Conservation (phyloP, 2,888 invertebrate species). For the Athalia cordata region DNA sequence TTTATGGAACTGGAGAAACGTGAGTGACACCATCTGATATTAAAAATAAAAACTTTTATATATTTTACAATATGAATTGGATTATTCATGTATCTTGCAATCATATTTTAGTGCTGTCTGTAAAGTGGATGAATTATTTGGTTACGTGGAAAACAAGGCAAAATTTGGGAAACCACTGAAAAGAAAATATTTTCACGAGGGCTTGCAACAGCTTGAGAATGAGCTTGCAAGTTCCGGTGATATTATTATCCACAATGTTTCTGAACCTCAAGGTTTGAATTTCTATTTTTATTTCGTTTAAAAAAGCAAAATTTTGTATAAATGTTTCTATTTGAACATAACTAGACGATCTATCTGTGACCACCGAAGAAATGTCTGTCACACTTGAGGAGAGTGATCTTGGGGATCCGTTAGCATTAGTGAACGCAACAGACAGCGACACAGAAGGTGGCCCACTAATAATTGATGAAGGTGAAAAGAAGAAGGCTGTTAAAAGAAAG, state of each 20-base stretch:
- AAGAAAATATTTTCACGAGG: slow-evolving; percentile 89
- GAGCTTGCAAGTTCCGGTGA: slow-evolving; percentile 80
- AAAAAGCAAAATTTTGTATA: neutral
- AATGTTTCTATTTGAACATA: slow-evolving; percentile 6
- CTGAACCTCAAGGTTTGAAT: slow-evolving; percentile 22
- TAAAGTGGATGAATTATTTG: slow-evolving; percentile 89
- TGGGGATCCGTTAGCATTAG: slow-evolving; percentile 14
- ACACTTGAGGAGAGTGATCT: slow-evolving; percentile 25
- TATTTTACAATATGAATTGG: neutral
- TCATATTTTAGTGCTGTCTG: slow-evolving; percentile 79
- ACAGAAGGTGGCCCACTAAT: slow-evolving; percentile 66
- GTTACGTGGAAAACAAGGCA: slow-evolving; percentile 86
- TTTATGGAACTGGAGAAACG: slow-evolving; percentile 97
- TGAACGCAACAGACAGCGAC: slow-evolving; percentile 61
- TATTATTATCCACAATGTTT: neutral
- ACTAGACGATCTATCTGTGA: neutral
- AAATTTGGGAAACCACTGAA: slow-evolving; percentile 88
- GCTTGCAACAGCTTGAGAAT: slow-evolving; percentile 90
- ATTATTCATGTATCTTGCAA: neutral
- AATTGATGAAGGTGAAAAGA: slow-evolving; percentile 70
- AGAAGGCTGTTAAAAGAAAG: slow-evolving; percentile 68
- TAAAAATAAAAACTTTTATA: neutral
- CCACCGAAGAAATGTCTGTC: neutral
- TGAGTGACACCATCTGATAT: slow-evolving; percentile 75
- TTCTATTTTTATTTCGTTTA: neutral